Evolutionary conservation across 2,888 invertebrate species (phyloP), one percentile per base, ranked within the genome.

Genomic region (Camponotus fellah): DNA sequence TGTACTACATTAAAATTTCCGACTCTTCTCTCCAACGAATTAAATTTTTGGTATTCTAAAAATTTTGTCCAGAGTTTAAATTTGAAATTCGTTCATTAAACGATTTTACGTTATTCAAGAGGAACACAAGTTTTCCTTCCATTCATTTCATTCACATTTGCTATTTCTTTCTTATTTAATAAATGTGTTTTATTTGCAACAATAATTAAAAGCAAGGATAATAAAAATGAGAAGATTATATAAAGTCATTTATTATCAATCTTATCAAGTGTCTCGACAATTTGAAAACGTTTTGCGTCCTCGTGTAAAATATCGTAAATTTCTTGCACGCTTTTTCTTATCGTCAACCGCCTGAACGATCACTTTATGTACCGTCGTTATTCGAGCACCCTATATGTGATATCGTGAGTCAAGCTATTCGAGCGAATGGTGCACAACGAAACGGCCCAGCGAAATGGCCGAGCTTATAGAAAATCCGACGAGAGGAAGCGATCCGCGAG

Each of bases 391-490:
- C 72, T 89, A 81, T 88, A 76, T 84, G 80, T 82, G 87, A 85
- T 62, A 84, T 77, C 82, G 86, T 81, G 84, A 86, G 87, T 85
- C 86, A 83, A 84, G 75, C 77, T 82, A 87, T 90, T 87, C 80
- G 82, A 83, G 84, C 89, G 87, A 86, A 75, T 69, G 80, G 64
- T 80, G 81, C 85, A 89, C 87, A 89, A 86, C 85, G 84, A 86
- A 88, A 88, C 85, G 84, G 86, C 86, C 87, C 86, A 83, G 83
- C 86, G 86, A 88, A 91, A 88, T 91, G 87, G 88, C 90, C 89
- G 80, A 89, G 87, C 88, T 89, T 90, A 88, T 86, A 89, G 88
- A 89, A 91, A 89, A 91, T 90, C 89, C 87, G 72, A 81, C 87
- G 83, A 88, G 89, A 89, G 91, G 88, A 89, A 91, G 85, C 88